phyloP scores from a whole-genome alignment of 2,888 invertebrate species.

The Sicus ferrugineus region DNA sequence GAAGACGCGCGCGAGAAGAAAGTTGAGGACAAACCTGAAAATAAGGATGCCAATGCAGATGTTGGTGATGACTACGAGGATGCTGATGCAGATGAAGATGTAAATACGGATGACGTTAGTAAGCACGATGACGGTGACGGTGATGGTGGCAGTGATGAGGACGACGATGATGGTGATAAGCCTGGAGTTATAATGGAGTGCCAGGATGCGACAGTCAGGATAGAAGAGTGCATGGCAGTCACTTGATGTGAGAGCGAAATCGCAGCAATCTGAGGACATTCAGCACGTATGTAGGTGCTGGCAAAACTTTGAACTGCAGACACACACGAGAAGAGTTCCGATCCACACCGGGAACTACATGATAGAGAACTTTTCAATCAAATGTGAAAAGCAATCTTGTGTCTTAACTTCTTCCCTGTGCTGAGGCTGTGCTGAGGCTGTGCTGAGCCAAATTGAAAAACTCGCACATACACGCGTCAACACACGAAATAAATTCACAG shows the following conservation, averaged over 20 bases:
- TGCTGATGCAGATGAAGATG: neutral
- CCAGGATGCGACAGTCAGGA: neutral
- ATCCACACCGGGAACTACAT: no score
- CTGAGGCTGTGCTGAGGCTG: no score
- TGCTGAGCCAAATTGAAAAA: conserved; percentile 3
- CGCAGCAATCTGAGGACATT: neutral
- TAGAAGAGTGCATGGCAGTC: conserved; percentile 8
- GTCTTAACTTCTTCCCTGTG: neutral
- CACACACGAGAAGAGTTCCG: no score
- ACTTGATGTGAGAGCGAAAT: conserved; percentile 14
- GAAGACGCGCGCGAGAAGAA: no score
- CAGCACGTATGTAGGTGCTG: neutral
- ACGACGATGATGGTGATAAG: conserved; percentile 18
- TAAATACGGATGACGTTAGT: neutral
- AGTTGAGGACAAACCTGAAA: no score
- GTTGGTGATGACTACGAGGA: neutral
- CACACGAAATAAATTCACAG: neutral
- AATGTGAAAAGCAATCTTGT: conserved; percentile 11
- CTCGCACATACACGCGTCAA: neutral
- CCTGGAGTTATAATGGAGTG: conserved; percentile 13
- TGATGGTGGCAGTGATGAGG: conserved; percentile 7
- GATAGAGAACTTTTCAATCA: no score
- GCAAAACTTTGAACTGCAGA: neutral
- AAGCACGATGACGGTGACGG: neutral
- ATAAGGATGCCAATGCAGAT: neutral